These are phyloP conservation scores for Mnemiopsis leidyi DNA, from an alignment of 37 sponge, comb jelly and placozoan genomes.

Conservation along the genomic window DNA sequence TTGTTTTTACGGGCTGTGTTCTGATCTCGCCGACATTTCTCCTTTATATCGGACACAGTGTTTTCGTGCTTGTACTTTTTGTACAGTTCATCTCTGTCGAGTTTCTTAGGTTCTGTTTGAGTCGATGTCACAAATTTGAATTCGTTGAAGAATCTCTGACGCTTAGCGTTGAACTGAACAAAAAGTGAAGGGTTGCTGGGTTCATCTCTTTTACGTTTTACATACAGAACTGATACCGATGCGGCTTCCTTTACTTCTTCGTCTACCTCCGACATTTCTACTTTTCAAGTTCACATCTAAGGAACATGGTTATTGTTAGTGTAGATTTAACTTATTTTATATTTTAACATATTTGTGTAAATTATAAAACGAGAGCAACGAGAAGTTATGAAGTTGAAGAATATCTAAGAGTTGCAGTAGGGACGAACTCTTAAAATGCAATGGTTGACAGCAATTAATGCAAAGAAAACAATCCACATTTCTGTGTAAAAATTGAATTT, in stretches of 20 bases:
- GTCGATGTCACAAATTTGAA: conserved; percentile 57
- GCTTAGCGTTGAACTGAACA: conserved; percentile 9
- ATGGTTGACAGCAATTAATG: too few relatives aligned
- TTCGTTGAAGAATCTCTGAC: conserved; percentile 1
- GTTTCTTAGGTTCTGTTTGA: not conserved
- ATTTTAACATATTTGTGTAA: not conserved
- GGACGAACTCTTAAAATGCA: too few relatives aligned
- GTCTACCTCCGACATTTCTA: not conserved
- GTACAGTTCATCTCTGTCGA: not conserved
- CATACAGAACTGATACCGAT: not conserved
- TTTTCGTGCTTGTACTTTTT: conserved; percentile 21
- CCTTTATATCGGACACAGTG: conserved; percentile 19
- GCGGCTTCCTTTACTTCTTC: too few relatives aligned
- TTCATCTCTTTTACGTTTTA: not conserved
- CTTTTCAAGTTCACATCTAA: not conserved
- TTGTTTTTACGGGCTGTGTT: not conserved
- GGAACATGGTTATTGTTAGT: too few relatives aligned
- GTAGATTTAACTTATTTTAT: too few relatives aligned
- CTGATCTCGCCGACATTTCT: not conserved
- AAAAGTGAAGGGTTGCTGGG: conserved; percentile 19
- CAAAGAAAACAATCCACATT: not conserved
- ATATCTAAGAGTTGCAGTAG: too few relatives aligned
- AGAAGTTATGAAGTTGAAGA: not conserved
- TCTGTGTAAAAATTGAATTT: not conserved
- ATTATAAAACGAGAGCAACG: not conserved